These are phyloP conservation scores for Macaria liturata DNA, from an alignment of 2,888 invertebrate genomes.

Conservation along the genomic window DNA sequence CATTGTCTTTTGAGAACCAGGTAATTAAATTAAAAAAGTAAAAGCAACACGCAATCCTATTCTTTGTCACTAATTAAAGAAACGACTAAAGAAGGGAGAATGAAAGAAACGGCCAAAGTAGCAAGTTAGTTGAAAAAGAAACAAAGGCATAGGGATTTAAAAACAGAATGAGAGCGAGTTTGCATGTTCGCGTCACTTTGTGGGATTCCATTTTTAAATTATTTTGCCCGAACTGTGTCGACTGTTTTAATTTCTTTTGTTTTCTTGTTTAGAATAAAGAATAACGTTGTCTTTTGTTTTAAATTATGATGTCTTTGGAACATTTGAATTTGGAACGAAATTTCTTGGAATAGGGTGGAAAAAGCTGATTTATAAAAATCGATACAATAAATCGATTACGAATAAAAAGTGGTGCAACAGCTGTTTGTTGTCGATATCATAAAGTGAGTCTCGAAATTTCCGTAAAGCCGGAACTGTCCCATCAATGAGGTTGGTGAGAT, in stretches of 20 bases:
- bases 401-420: constrained; percentile 38
- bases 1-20: constrained; percentile 67
- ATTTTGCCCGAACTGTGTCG: constrained; percentile 52
- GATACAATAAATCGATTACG: constrained; percentile 49
- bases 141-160: constrained; percentile 66
- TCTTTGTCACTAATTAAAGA: constrained; percentile 80
- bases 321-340: constrained; percentile 7
- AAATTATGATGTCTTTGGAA: constrained; percentile 13
- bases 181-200: constrained; percentile 71
- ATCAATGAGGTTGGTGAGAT: constrained; percentile 45
- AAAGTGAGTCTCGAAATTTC: constrained; percentile 42
- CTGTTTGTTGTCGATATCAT: constrained; percentile 48
- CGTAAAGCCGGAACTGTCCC: constrained; percentile 47
- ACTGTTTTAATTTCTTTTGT: constrained; percentile 42
- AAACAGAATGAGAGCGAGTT: constrained; percentile 70
- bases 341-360: constrained; percentile 6
- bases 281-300: constrained; percentile 28
- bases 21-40: constrained; percentile 80
- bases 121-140: constrained; percentile 76
- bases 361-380: constrained; percentile 34
- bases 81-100: constrained; percentile 63
- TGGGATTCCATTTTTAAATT: constrained; percentile 65
- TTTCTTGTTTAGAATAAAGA: constrained; percentile 25
- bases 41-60: constrained; percentile 77
- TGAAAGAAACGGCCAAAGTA: constrained; percentile 75